Evolutionary conservation across 2,113 vertebrate species (phyloP).

Genomic region (Callospermophilus lateralis): DNA sequence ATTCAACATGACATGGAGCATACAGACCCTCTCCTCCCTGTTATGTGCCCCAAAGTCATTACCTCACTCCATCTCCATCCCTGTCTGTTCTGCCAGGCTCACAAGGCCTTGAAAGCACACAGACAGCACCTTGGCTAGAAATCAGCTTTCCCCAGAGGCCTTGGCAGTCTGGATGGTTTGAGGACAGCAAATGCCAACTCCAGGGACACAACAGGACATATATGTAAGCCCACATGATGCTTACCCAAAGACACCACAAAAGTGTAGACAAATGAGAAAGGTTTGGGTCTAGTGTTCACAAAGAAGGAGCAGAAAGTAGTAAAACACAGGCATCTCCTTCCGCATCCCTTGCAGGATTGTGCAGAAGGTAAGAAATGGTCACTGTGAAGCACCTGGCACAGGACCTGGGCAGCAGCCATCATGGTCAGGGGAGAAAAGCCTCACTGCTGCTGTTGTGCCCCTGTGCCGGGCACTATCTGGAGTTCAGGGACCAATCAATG

Average conservation of each 20-base stretch:
- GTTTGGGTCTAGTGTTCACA: background rate
- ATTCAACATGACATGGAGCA: background rate
- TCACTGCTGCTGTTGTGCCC: background rate
- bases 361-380: background rate
- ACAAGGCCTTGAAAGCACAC: background rate
- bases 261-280: background rate
- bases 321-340: background rate
- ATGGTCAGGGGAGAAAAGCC: accelerated
- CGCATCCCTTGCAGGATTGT: background rate
- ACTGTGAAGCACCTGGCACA: background rate
- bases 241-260: background rate
- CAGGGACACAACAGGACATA: background rate
- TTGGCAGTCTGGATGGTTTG: background rate
- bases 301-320: background rate
- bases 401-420: background rate
- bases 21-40: background rate
- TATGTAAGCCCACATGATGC: background rate
- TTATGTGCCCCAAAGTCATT: accelerated
- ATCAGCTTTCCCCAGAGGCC: background rate
- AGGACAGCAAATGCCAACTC: background rate
- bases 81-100: background rate
- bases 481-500: accelerated
- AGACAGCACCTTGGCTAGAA: background rate
- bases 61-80: background rate
- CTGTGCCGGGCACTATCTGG: background rate